Evolutionary conservation across 2,797 vertebrate genomes (phyloP), one percentile per base, ranked within the genome.

Genomic region (Scomberomorus guttatus): DNA sequence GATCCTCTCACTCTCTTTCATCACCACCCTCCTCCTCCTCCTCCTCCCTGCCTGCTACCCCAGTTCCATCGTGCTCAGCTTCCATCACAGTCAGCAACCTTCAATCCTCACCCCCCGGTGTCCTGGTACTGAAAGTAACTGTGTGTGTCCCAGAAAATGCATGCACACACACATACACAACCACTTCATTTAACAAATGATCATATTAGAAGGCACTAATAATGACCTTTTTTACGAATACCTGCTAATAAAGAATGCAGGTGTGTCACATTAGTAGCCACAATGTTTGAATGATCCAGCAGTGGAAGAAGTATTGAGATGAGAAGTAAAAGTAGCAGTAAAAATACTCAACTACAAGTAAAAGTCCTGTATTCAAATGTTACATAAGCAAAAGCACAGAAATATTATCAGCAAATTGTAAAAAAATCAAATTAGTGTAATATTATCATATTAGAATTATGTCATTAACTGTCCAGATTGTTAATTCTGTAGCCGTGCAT

Each of bases 1-100:
- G 76, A 77, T 81, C 77, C 84, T 89, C 86, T 84, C 75, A 57
- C 81, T 84, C 85, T 84, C 87, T 91, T 88, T 93, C 89, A 89
- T 89, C 86, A 66, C 79, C 67, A 59, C 39, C 73, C 70, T 12
- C 72, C 77, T 72, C 69, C 81, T 77, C 66, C 60, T 29, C 69
- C 50, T 54, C 56, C 71, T 65, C 76, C 34, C 55, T 54, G 58
- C 84, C 67, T 77, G 72, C 81, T 78, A 65, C 84, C 71, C 80
- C 68, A 66, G 61, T 82, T 89, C 83, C 67, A 85, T 62, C 59
- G 18, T 22, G 46, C 77, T 86, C 77, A 72, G 84, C 85, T 76
- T 79, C 82, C 85, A 87, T 85, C 89, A 64, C 72, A 84, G 72
- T 88, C 73, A 86, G 80, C 72, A 77, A 58, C 66, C 72, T 52